A percentile compares a stretch with the other conserved stretches of the same genome.
phyloP scores from a whole-genome alignment of 2,797 vertebrate genomes.

The Calcarius lapponicus region DNA sequence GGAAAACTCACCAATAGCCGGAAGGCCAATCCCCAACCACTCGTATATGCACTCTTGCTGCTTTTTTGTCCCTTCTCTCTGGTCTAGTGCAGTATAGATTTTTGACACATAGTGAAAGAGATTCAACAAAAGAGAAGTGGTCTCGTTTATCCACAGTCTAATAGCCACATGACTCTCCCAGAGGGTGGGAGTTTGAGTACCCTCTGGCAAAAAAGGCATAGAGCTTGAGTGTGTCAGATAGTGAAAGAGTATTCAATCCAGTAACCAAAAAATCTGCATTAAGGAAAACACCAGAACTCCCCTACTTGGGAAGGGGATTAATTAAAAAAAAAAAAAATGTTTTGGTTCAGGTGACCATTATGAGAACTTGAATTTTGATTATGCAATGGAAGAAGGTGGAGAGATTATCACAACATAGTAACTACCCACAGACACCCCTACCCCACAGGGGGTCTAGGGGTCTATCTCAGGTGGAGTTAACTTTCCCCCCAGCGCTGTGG shows the following conservation, averaged over 20 bases:
- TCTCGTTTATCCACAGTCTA: neutral
- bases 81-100: neutral
- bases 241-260: neutral
- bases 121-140: neutral
- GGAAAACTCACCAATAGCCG: neutral
- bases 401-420: neutral
- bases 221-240: neutral
- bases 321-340: neutral
- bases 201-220: neutral
- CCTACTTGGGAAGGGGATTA: fast-evolving
- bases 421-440: neutral
- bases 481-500: no score
- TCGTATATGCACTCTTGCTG: neutral
- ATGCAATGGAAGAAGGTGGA: neutral
- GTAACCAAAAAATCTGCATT: neutral
- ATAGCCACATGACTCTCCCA: neutral
- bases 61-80: neutral
- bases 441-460: no score
- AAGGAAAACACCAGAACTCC: neutral
- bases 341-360: neutral
- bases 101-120: neutral
- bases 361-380: neutral
- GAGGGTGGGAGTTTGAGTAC: neutral
- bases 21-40: neutral
- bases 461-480: neutral